Conservation (phyloP, 2,888 invertebrate genomes). For the Dione juno region DNA sequence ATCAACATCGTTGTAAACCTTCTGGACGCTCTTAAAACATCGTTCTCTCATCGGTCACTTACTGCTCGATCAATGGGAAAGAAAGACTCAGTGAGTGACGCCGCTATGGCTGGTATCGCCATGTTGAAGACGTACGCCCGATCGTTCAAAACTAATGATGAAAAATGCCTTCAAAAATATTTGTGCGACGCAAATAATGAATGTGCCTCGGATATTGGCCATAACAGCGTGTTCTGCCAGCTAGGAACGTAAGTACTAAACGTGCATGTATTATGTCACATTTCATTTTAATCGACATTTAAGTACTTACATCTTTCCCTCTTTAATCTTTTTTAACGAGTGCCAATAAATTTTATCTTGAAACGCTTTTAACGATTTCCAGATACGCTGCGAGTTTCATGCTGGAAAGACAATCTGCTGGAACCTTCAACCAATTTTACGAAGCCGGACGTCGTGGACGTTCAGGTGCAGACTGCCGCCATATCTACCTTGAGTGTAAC, state of each 20-base stretch:
- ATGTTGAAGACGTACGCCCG: constrained; percentile 95
- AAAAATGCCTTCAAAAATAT: constrained; percentile 93
- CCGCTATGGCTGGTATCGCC: constrained; percentile 93
- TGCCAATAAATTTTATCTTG: background rate
- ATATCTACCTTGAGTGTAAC: constrained; percentile 93
- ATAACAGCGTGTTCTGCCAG: constrained; percentile 94
- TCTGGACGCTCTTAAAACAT: constrained; percentile 95
- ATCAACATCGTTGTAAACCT: constrained; percentile 96
- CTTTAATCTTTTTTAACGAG: background rate
- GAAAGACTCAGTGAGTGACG: constrained; percentile 95
- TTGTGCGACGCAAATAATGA: constrained; percentile 95
- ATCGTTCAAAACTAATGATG: constrained; percentile 89
- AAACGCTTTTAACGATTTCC: constrained; percentile 44
- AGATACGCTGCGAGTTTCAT: constrained; percentile 95
- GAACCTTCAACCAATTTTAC: constrained; percentile 90
- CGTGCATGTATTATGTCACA: background rate
- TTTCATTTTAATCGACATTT: background rate
- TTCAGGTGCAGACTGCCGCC: constrained; percentile 93
- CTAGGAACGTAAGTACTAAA: constrained; percentile 92
- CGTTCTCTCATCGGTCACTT: constrained; percentile 95
- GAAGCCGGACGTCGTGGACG: constrained; percentile 94
- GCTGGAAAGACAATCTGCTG: constrained; percentile 89
- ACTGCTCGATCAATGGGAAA: constrained; percentile 92
- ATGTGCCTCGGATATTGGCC: constrained; percentile 91
- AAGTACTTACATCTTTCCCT: background rate